Conservation (phyloP, 1,140 invertebrate genomes). For the Drosophila aff. region DNA sequence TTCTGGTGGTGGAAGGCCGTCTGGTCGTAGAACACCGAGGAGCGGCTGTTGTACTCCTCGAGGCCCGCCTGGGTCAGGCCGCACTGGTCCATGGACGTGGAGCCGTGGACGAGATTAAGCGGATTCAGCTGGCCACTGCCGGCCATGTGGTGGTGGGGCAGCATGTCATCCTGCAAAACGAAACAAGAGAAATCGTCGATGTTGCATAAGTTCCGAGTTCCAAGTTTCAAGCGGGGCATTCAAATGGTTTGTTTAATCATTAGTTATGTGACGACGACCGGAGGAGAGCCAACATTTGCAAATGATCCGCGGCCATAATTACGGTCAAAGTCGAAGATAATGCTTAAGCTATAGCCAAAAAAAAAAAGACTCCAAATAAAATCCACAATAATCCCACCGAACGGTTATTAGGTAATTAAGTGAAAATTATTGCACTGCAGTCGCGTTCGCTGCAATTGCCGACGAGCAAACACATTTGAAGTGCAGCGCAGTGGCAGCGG, state of each 20-base stretch:
- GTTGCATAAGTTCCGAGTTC: constrained; percentile 33
- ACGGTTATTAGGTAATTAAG: constrained; percentile 78
- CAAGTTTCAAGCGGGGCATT: constrained; percentile 6
- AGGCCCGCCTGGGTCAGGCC: constrained; percentile 88
- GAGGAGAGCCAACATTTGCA: constrained; percentile 59
- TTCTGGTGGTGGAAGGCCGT: constrained; percentile 89
- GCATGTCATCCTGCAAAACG: constrained; percentile 64
- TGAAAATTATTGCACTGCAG: constrained; percentile 71
- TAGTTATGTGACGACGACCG: constrained; percentile 59
- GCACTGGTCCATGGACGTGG: constrained; percentile 73
- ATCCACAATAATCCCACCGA: constrained; percentile 23
- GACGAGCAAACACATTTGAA: constrained; percentile 64
- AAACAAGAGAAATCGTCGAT: constrained; percentile 43
- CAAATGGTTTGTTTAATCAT: constrained; percentile 76
- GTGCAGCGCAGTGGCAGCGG: constrained; percentile 59
- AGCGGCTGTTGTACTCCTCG: constrained; percentile 89
- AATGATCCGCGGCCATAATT: constrained; percentile 74
- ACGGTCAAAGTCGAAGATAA: constrained; percentile 36
- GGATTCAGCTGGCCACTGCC: constrained; percentile 33
- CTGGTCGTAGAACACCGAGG: constrained; percentile 85
- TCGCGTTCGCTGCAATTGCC: constrained; percentile 45
- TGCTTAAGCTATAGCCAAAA: constrained; percentile 11
- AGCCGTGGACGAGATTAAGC: constrained; percentile 28
- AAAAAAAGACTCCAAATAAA: constrained; percentile 7
- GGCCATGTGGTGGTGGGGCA: constrained; percentile 40